Evolutionary conservation across 2,797 vertebrate genomes (phyloP).

Genomic region (Parauchenoglanis punctatus): DNA sequence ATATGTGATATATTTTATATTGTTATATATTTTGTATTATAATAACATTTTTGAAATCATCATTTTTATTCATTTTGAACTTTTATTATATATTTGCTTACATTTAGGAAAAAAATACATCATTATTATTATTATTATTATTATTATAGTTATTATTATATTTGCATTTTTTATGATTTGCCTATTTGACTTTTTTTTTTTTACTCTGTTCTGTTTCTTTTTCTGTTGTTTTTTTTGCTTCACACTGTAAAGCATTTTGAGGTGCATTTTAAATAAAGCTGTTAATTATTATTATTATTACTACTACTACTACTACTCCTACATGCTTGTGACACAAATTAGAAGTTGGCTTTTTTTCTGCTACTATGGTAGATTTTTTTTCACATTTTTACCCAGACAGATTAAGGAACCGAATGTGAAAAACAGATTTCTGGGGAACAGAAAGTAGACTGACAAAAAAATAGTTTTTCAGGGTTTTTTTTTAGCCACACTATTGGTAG

Average conservation of each 20-base stretch:
- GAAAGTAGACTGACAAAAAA: neutral
- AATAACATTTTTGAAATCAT: neutral
- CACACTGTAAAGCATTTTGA: neutral
- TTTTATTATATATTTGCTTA: neutral
- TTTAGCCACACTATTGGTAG: neutral
- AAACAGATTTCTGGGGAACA: constrained; percentile 9
- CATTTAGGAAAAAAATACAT: neutral
- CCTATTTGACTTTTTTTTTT: neutral
- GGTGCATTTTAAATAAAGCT: neutral
- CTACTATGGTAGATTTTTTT: neutral
- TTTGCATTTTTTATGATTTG: neutral
- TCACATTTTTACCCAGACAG: neutral
- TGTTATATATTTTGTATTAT: neutral
- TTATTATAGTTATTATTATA: neutral
- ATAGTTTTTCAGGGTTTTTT: neutral
- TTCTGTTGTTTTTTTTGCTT: neutral
- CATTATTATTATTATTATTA: neutral
- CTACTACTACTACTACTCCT: neutral
- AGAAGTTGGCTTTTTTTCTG: neutral
- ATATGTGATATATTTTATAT: neutral
- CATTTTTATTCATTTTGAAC: neutral
- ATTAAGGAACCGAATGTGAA: neutral
- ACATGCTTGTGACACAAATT: neutral
- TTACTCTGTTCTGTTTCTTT: neutral
- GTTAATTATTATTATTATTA: too few relatives aligned